Base-by-base conservation (phyloP, 2,797 vertebrate genomes). In the Gymnocypris eckloni region DNA sequence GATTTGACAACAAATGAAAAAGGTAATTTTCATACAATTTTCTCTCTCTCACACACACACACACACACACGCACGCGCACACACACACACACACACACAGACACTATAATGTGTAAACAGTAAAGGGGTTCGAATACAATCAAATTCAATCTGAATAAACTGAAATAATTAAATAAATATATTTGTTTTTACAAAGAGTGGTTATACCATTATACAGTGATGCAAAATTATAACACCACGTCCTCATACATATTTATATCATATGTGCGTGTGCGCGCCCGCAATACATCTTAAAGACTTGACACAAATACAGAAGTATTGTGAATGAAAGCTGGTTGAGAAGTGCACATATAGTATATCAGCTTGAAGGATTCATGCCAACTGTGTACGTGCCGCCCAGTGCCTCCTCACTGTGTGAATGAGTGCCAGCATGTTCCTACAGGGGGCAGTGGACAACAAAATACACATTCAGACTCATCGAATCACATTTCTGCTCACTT, bases 371-470 rank as follows among this genome's bases (percentile, higher is more conserved):
- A 92, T 85, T 89, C 70, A 67, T 89, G 91, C 91, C 90, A 91
- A 91, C 87, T 92, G 93, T 89, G 92, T 93, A 94, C 93, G 93
- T 94, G 93, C 91, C 66, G 79, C 70, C 87, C 70, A 6, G 76
- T 28, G 80, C 48, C 69, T 56, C 84, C n/a, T 76, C 75, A 39
- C 64, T 28, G n/a, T 73, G 56, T 86, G 56, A 73, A 66, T 15
- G 33, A 69, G 45, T n/a, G 59, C 71, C 71, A 28, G 52, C 4
- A 41, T n/a, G 22, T 6, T 45, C 69, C 79, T 28, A 56, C 43
- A 86, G 70, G 79, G 70, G 70, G 79, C 84, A 73, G 71, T 82
- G 37, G 8, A 39, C 48, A 11, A 18, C 67, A 12, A 12, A 39
- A 72, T 13, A 71, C 70, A 71, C 64, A 66, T 13, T 13, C 56